Percentiles rank a stretch among this genome's conserved stretches.
Evolutionary conservation across 2,888 invertebrate genomes (phyloP).

Genomic region (Orchesellides sinensis): DNA sequence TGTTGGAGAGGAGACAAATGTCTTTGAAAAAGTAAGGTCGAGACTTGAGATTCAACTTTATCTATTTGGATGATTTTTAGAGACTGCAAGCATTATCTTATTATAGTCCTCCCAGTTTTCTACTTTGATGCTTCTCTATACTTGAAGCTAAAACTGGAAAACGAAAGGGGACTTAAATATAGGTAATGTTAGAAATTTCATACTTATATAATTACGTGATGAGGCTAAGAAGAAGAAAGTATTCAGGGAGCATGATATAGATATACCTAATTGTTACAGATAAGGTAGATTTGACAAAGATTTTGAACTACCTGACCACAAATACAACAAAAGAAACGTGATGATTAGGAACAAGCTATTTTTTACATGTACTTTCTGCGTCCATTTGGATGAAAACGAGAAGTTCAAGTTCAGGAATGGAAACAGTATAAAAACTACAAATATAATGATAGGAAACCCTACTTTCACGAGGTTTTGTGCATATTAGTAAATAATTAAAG

Average conservation of each 20-base stretch:
- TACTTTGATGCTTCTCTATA: no score
- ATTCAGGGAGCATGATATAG: neutral
- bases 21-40: slow-evolving; percentile 29
- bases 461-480: slow-evolving; percentile 10
- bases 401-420: neutral
- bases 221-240: no score
- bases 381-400: neutral
- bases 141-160: no score
- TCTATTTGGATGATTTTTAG: neutral
- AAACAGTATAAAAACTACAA: slow-evolving; percentile 3
- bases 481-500: neutral
- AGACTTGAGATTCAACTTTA: slow-evolving; percentile 57
- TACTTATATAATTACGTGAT: no score
- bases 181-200: no score
- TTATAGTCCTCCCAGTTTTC: no score
- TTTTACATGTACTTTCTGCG: slow-evolving; percentile 32
- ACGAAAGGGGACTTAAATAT: no score
- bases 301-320: slow-evolving; percentile 4
- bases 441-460: neutral
- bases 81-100: no score
- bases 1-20: neutral
- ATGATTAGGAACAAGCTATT: slow-evolving; percentile 26
- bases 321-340: no score
- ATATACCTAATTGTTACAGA: neutral
- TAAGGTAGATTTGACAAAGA: neutral